phyloP scores from a whole-genome alignment of 1,140 invertebrate genomes.

The Drosophila navojoa region DNA sequence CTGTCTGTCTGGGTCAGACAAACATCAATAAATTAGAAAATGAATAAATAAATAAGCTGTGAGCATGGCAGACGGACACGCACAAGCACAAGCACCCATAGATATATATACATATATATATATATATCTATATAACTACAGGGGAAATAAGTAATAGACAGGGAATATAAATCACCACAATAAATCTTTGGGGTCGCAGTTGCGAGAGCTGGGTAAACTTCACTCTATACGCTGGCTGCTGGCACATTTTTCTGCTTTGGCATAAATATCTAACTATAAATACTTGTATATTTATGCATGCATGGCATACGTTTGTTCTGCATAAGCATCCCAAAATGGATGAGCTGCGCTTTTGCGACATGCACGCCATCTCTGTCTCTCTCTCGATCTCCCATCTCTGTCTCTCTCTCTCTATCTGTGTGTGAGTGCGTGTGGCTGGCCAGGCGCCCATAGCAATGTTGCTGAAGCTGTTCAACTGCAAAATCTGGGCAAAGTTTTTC shows the following conservation, averaged over 20 bases:
- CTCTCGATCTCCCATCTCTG: too few relatives aligned
- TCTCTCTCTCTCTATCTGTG: not conserved
- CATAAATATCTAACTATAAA: conserved; percentile 76
- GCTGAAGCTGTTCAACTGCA: conserved; percentile 41
- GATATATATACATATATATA: not conserved
- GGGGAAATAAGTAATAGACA: conserved; percentile 23
- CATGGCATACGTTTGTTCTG: conserved; percentile 77
- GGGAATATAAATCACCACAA: conserved; percentile 77
- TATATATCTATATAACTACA: conserved; percentile 27
- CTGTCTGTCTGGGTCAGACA: conserved; percentile 71
- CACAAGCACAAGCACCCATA: conserved; percentile 4
- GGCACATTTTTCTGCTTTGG: conserved; percentile 51
- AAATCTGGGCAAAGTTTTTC: conserved; percentile 65
- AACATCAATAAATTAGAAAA: conserved; percentile 83
- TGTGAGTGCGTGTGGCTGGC: conserved; percentile 14
- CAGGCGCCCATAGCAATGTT: conserved; percentile 36
- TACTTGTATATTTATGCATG: conserved; percentile 77
- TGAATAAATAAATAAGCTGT: conserved; percentile 82
- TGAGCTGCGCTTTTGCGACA: conserved; percentile 48
- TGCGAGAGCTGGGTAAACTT: conserved; percentile 32
- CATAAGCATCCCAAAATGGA: conserved; percentile 60
- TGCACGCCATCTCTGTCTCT: not conserved
- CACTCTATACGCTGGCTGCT: conserved; percentile 3
- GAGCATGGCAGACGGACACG: conserved; percentile 35
- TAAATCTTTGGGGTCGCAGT: conserved; percentile 78